Conservation (phyloP, 2,888 invertebrate species). For the Magallana nippona region DNA sequence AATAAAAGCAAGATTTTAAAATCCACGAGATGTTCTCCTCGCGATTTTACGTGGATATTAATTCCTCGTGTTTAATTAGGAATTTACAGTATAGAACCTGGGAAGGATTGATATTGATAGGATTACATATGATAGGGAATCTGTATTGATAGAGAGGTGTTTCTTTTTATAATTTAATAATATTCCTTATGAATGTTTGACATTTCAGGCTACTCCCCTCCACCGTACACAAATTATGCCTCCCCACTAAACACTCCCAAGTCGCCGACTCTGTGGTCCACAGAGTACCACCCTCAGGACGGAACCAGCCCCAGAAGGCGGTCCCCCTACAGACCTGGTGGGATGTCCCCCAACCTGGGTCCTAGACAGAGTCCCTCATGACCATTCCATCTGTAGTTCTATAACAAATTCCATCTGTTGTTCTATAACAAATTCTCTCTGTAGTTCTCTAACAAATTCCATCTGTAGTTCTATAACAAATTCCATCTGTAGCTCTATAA, state of each 20-base stretch:
- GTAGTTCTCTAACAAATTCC: background rate
- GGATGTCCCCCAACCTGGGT: background rate
- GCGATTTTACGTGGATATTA: no score
- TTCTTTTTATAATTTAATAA: background rate
- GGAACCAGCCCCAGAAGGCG: conserved; percentile 55
- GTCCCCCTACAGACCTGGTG: conserved; percentile 16
- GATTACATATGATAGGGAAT: no score
- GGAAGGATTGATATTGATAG: no score
- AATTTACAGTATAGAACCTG: no score
- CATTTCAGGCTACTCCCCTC: conserved; percentile 49
- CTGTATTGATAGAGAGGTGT: no score
- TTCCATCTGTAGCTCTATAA: background rate
- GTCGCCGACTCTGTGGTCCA: conserved; percentile 63
- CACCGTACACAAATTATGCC: conserved; percentile 50
- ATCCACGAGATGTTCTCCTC: no score
- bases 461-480: background rate
- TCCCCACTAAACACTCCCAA: conserved; percentile 53
- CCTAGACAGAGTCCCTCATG: conserved; percentile 2
- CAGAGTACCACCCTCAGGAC: conserved; percentile 66
- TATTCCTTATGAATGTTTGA: background rate
- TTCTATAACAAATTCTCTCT: background rate
- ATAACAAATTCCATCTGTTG: background rate
- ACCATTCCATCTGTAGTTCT: background rate
- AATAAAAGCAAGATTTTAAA: no score
- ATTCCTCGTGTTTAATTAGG: no score